Evolutionary conservation across 2,888 invertebrate species (phyloP).

Genomic region (Drosophila putrida): DNA sequence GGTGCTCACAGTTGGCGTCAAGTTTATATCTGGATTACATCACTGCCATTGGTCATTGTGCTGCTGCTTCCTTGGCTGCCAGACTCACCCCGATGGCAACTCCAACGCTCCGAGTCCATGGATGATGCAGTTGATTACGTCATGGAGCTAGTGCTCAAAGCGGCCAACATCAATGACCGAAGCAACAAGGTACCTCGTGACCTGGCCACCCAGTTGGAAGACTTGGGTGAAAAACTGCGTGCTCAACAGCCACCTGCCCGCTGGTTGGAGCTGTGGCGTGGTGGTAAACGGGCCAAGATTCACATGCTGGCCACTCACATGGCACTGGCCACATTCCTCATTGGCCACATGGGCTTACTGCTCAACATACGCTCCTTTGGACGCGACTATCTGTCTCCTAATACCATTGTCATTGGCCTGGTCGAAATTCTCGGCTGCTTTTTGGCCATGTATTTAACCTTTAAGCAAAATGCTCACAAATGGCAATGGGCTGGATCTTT

Average conservation of each 20-base stretch:
- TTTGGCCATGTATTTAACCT: constrained; percentile 82
- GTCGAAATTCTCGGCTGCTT: constrained; percentile 85
- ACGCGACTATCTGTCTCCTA: constrained; percentile 82
- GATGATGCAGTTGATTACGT: constrained; percentile 71
- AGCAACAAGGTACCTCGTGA: constrained; percentile 76
- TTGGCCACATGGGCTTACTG: constrained; percentile 85
- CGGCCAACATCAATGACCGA: constrained; percentile 83
- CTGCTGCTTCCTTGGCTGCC: constrained; percentile 85
- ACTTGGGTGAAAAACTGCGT: constrained; percentile 58
- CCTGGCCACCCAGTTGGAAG: constrained; percentile 73
- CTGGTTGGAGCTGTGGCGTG: constrained; percentile 83
- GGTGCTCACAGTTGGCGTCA: constrained; percentile 84
- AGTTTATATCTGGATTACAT: constrained; percentile 85
- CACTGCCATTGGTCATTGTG: constrained; percentile 83
- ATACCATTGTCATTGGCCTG: constrained; percentile 84
- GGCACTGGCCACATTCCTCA: constrained; percentile 83
- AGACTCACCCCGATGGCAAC: constrained; percentile 85
- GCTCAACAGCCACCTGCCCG: constrained; percentile 64
- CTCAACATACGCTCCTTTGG: constrained; percentile 86
- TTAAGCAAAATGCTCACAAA: constrained; percentile 78
- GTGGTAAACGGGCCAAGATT: constrained; percentile 66
- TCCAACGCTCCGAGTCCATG: constrained; percentile 75
- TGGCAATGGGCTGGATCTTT: constrained; percentile 85
- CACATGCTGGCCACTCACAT: constrained; percentile 82
- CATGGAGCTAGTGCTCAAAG: constrained; percentile 79